Base-by-base conservation (phyloP, 2,797 vertebrate genomes). In the Tachyglossus aculeatus region DNA sequence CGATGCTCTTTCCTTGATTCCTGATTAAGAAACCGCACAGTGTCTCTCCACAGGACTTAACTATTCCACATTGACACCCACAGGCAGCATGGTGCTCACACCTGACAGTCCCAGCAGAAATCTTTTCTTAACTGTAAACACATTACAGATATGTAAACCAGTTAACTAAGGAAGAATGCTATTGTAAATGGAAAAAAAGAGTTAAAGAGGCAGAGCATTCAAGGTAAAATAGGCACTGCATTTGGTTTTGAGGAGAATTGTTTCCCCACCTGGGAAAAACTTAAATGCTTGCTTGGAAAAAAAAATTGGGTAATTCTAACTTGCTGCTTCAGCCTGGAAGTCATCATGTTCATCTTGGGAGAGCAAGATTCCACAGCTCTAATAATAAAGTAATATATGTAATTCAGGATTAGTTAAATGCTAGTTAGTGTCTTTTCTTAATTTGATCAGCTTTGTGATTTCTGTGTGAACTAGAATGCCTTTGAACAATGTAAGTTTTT, bases 191-290 rank as follows among this genome's bases (percentile, higher is more conserved):
- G 11, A 65, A 65, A 56, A 47, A 65, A 67, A 25, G 15, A n/a
- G n/a, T 64, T 47, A 47, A 76, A 58, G 9, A 43, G 22, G n/a
- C 9, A 57, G 10, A 4, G 25, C 6, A 55, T 62, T 62, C 43
- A 62, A 39, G 3, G 14, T 36, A 58, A 50, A 64, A 4, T 25
- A 52, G 19, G 2, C 24, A 11, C 5, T 44, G 9, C 36, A 64
- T 40, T 38, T 58, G 51, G 48, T 47, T 71, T 74, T 67, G 27
- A 53, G 14, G 83, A 62, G 21, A 64, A 55, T 71, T 27, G 59
- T 33, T 33, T 50, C 29, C 78, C 22, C 4, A 86, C 36, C 67
- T 86, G 57, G 55, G 89, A 59, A 82, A n/a, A 80, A 74, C 85
- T 44, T 54, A 82, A 85, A n/a, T 41, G 34, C 15, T 79, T 36